These are phyloP conservation scores for Dilophus febrilis DNA, from an alignment of 2,888 invertebrate genomes.

Conservation along the genomic window DNA sequence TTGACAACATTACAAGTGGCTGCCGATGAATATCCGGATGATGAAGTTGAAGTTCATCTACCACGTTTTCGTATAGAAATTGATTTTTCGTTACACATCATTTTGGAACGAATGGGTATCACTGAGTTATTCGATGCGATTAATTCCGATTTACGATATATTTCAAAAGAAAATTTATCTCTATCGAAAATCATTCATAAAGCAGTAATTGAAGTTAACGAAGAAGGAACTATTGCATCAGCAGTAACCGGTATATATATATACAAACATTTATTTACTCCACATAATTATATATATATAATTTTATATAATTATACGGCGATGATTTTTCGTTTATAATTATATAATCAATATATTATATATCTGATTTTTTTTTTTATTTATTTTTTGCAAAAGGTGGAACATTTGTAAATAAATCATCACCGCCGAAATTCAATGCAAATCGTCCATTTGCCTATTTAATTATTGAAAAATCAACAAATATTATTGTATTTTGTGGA, in stretches of 20 bases:
- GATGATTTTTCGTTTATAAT: too few species aligned
- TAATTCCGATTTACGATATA: slow-evolving; percentile 37
- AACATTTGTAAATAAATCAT: slow-evolving; percentile 22
- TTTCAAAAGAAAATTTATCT: slow-evolving; percentile 34
- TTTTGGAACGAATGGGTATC: slow-evolving; percentile 48
- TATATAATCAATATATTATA: too few species aligned
- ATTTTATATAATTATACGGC: too few species aligned
- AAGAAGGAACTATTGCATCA: slow-evolving; percentile 54
- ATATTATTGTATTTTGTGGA: slow-evolving; percentile 46
- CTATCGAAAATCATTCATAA: slow-evolving; percentile 50
- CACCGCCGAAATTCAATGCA: slow-evolving; percentile 42
- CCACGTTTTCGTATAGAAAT: slow-evolving; percentile 45
- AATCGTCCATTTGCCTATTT: slow-evolving; percentile 52
- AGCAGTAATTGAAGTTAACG: slow-evolving; percentile 56
- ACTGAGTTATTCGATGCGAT: slow-evolving; percentile 42
- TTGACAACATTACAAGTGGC: slow-evolving; percentile 17
- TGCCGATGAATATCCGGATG: slow-evolving; percentile 33
- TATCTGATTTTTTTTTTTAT: neutral
- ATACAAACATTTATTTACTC: too few species aligned
- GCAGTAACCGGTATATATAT: slow-evolving; percentile 35
- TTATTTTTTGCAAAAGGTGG: slow-evolving; percentile 9
- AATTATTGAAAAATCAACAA: slow-evolving; percentile 45
- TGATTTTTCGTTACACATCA: slow-evolving; percentile 39
- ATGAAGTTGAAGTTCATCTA: slow-evolving; percentile 43
- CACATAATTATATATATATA: too few species aligned